Base-by-base conservation (phyloP, 64 coral and sea anemone species). In the Astreopora myriophthalma region DNA sequence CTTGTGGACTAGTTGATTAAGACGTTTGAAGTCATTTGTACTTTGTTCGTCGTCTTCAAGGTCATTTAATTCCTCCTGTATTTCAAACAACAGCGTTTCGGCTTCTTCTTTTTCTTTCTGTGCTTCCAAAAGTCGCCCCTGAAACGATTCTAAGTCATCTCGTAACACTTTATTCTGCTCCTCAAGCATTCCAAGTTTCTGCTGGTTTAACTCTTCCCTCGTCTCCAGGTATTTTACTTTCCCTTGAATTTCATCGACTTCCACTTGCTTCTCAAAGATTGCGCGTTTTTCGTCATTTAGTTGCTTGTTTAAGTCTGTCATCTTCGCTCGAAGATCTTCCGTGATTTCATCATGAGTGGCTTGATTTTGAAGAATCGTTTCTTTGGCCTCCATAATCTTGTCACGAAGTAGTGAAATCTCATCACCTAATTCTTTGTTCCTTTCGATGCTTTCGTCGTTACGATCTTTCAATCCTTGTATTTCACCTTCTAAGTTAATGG, bases 101-200 rank as follows among this genome's bases (percentile, higher is more conserved):
- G 79, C 79, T 23, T 83, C 79, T 3, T 83, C 57, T 65, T 83
- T 83, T 26, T 8, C 31, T 65, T 83, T 33, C 20, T 83, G 55
- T 25, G 55, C 79, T 20, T 7, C 48, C 1, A 57, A 1, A 1
- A 83, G 34, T 14, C 57, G 30, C 57, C 65, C 79, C n/a, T 57
- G 61, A 19, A 83, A 22, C 7, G 79, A 34, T 83, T 83, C 79
- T 12, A 83, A 22, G 8, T 83, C 57, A 7, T 65, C 79, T 36
- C 39, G 28, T 60, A 83, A 34, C 17, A 83, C 14, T 37, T 64
- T 83, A 8, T 76, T 71, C 20, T 76, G 86, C 23, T 48, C 57
- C 48, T 94, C 74, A 52, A 94, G 76, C 35, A 80, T 73, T 17
- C 22, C 38, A 32, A 94, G 61, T 49, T 88, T 81, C 5, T 44